A percentile compares a stretch with the other conserved stretches of the same genome.
Conservation (phyloP, 2,113 vertebrate genomes). For the Anthoscopus minutus region DNA sequence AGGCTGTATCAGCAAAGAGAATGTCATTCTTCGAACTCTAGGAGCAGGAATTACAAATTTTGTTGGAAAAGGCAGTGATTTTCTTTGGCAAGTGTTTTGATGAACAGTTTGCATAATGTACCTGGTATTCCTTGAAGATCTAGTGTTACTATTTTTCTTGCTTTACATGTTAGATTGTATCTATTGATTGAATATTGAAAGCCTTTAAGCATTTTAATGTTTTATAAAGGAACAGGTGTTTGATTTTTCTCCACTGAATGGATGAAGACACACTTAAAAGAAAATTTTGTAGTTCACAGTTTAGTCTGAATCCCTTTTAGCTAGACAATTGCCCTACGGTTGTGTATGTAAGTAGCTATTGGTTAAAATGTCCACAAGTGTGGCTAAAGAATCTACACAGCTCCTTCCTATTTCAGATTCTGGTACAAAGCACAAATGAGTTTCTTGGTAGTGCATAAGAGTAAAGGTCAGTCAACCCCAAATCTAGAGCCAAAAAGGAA, state of each 20-base stretch:
- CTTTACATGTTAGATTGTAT: neutral
- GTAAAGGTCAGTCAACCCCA: neutral
- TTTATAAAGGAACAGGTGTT: neutral
- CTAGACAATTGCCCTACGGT: neutral
- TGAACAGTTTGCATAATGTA: neutral
- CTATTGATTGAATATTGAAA: slow-evolving; percentile 1
- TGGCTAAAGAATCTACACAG: neutral
- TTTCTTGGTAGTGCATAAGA: neutral
- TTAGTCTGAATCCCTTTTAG: neutral
- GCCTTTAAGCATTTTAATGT: neutral
- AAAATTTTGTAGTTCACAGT: neutral
- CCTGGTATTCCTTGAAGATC: neutral
- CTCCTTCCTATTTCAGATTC: neutral
- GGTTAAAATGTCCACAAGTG: neutral
- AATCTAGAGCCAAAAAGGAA: neutral
- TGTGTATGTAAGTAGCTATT: neutral
- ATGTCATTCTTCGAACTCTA: neutral
- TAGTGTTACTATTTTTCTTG: neutral
- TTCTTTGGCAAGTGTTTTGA: slow-evolving; percentile 21
- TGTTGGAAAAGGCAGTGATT: neutral
- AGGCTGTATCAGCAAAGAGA: slow-evolving; percentile 33
- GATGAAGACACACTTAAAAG: neutral
- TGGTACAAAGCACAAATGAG: neutral
- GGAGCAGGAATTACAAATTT: slow-evolving; percentile 8
- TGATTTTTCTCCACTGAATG: neutral